These are phyloP conservation scores for Apodemia arnacis DNA, from an alignment of 2,888 invertebrate species.

Conservation along the genomic window DNA sequence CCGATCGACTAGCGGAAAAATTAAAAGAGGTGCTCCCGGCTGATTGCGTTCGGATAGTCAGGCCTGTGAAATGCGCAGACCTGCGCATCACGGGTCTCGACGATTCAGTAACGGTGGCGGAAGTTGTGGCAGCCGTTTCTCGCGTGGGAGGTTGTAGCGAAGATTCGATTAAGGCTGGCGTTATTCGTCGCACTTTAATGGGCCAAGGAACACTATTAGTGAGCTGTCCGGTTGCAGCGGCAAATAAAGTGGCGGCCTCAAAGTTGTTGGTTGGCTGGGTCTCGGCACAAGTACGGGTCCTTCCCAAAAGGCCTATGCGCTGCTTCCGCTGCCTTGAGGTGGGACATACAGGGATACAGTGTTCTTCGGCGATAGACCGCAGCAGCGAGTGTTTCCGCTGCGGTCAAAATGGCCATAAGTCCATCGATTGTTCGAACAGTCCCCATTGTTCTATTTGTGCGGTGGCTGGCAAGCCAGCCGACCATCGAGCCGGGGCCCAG, in stretches of 20 bases:
- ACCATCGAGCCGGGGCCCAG: conserved; percentile 28
- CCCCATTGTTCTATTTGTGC: conserved; percentile 38
- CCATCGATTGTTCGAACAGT: neutral
- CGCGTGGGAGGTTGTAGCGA: conserved; percentile 17
- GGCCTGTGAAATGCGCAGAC: conserved; percentile 48
- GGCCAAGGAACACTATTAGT: conserved; percentile 15
- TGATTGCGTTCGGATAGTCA: conserved; percentile 30
- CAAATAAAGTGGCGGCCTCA: conserved; percentile 32
- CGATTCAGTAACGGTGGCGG: conserved; percentile 30
- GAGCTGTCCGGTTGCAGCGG: conserved; percentile 36
- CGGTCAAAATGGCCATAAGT: conserved; percentile 64
- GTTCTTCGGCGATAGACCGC: conserved; percentile 27
- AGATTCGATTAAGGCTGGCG: conserved; percentile 9
- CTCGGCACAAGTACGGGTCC: conserved; percentile 26
- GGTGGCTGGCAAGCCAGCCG: conserved; percentile 23
- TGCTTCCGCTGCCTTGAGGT: conserved; percentile 66
- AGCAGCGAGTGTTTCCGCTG: conserved; percentile 44
- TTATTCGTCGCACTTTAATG: neutral
- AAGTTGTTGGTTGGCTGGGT: conserved; percentile 40
- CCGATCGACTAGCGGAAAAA: conserved; percentile 46
- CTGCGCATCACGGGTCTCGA: conserved; percentile 49
- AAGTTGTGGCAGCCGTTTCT: conserved; percentile 30
- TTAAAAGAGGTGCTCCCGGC: conserved; percentile 32
- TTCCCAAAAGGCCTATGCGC: conserved; percentile 22
- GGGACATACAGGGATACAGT: conserved; percentile 47